These are phyloP conservation scores for Bovichtus diacanthus DNA, from an alignment of 2,797 vertebrate species.

Conservation along the genomic window DNA sequence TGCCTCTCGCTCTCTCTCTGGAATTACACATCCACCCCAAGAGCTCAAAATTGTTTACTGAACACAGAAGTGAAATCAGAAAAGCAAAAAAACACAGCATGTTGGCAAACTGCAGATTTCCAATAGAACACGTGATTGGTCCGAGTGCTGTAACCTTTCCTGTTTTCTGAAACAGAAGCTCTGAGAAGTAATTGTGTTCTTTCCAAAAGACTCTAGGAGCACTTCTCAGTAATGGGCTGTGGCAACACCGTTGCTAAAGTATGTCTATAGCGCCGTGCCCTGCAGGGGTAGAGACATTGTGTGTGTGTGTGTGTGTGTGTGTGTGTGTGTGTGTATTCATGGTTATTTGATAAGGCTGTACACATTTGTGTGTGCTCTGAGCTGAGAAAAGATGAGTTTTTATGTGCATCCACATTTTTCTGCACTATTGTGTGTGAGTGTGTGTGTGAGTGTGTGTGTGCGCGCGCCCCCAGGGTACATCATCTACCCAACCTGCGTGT, in stretches of 20 bases:
- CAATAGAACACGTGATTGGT: conserved; percentile 18
- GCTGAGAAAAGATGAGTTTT: conserved; percentile 10
- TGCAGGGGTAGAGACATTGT: conserved; percentile 7
- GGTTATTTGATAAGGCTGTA: conserved; percentile 14
- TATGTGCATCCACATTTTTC: not conserved
- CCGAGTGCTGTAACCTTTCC: conserved; percentile 30
- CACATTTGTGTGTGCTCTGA: conserved; percentile 1
- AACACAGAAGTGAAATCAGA: conserved; percentile 26
- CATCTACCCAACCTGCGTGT: conserved; percentile 61
- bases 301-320: conserved; percentile 14
- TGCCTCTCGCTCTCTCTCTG: not conserved
- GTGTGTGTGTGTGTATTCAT: conserved; percentile 3
- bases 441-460: conserved; percentile 23
- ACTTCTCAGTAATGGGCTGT: conserved; percentile 45
- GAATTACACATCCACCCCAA: conserved; percentile 43
- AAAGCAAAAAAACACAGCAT: conserved; percentile 15
- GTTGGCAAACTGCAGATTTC: conserved; percentile 40
- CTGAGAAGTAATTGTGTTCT: conserved; percentile 41
- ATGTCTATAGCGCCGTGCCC: conserved; percentile 15
- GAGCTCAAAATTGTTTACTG: conserved; percentile 47
- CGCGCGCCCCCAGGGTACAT: conserved; percentile 40
- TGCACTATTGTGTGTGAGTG: not conserved
- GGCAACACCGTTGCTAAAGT: conserved; percentile 49
- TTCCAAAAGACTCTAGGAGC: conserved; percentile 36
- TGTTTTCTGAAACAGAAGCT: conserved; percentile 36